Evolutionary conservation across 2,888 invertebrate genomes (phyloP).

Genomic region (Achlya flavicornis): DNA sequence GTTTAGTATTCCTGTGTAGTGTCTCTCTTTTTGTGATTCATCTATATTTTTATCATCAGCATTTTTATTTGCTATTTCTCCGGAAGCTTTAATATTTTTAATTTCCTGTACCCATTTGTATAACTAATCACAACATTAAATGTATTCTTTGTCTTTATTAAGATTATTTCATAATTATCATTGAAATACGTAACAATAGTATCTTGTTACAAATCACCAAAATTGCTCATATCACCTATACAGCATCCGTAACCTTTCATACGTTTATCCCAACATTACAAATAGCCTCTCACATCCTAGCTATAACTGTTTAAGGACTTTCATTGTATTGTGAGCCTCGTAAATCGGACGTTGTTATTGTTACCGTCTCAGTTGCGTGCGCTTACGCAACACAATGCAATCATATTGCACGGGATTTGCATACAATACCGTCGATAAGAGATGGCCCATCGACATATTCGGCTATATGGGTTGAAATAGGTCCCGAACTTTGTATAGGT

Average conservation of each 20-base stretch:
- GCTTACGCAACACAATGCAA: constrained; percentile 60
- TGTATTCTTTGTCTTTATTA: neutral
- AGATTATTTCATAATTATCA: neutral
- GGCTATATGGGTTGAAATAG: constrained; percentile 37
- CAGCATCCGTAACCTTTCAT: constrained; percentile 5
- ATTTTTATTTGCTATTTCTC: neutral
- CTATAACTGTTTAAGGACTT: constrained; percentile 25
- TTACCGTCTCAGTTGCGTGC: constrained; percentile 54
- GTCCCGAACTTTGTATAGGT: neutral
- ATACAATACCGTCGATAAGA: constrained; percentile 69
- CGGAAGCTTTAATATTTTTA: too few relatives aligned
- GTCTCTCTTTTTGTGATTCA: neutral
- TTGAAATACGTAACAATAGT: neutral
- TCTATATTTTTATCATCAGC: neutral
- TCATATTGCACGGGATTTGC: constrained; percentile 69
- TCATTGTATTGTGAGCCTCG: constrained; percentile 24
- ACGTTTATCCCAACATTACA: constrained; percentile 14
- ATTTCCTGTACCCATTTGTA: too few relatives aligned
- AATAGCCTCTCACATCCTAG: constrained; percentile 19
- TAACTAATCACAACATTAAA: neutral
- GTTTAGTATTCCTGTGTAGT: neutral
- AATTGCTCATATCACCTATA: neutral
- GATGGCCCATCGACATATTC: constrained; percentile 49
- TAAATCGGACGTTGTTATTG: constrained; percentile 35
- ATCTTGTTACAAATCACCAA: neutral